A percentile compares a stretch with the other conserved stretches of the same genome.
These are phyloP conservation scores for Parasteatoda tepidariorum DNA, from an alignment of 1,140 invertebrate species.

Conservation along the genomic window DNA sequence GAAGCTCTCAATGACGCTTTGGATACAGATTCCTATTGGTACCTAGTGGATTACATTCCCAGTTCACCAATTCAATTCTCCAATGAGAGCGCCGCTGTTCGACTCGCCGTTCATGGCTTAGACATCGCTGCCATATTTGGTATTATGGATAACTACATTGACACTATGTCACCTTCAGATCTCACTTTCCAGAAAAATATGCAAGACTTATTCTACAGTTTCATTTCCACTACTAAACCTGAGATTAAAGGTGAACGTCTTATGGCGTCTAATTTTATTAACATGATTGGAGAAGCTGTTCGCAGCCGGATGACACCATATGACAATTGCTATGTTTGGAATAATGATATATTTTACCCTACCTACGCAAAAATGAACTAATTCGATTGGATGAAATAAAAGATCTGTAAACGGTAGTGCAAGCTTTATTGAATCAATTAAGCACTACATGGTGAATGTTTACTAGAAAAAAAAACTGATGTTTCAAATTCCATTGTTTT, in stretches of 20 bases:
- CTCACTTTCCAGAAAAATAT: constrained; percentile 80
- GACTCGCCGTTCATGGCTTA: constrained; percentile 74
- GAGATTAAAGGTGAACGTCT: constrained; percentile 69
- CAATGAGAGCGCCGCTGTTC: constrained; percentile 39
- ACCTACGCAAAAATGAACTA: constrained; percentile 76
- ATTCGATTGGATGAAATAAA: too few relatives aligned
- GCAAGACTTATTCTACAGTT: constrained; percentile 84
- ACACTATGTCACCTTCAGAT: constrained; percentile 74
- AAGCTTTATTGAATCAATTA: too few relatives aligned
- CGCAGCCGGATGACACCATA: constrained; percentile 39
- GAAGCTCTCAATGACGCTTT: constrained; percentile 71
- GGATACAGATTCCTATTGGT: constrained; percentile 75
- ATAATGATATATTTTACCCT: constrained; percentile 79
- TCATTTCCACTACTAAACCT: constrained; percentile 75
- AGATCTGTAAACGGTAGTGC: too few relatives aligned
- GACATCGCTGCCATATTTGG: constrained; percentile 84
- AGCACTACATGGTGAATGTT: too few relatives aligned
- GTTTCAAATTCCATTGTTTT: too few relatives aligned
- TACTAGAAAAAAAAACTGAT: too few relatives aligned
- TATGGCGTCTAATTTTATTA: constrained; percentile 74
- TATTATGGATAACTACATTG: constrained; percentile 74
- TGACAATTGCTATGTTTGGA: constrained; percentile 79
- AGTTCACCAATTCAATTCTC: constrained; percentile 54
- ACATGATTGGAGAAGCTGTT: constrained; percentile 69
- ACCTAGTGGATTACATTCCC: constrained; percentile 76